Evolutionary conservation across 2,113 vertebrate species (phyloP), one percentile per base, ranked within the genome.

Genomic region (Gasterosteus aculeatus): DNA sequence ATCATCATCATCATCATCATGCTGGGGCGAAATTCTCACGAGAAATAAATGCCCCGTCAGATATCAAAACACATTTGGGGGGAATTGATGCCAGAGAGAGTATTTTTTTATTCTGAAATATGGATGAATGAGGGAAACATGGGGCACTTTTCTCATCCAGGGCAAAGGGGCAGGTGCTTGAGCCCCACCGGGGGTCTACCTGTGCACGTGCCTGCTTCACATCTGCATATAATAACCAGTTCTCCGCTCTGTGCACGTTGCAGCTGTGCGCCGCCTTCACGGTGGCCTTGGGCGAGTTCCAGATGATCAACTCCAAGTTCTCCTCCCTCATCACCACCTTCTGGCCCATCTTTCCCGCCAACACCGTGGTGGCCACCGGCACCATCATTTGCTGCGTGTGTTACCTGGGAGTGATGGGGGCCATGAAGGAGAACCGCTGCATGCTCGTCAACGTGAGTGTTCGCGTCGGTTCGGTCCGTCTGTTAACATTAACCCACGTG

Each of bases 371-470:
- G 77, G 91, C 93, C 1, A 93, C 93, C 1, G 95, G 95, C 0
- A 91, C 93, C 47, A 91, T 95, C 31, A 93, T 94, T 15, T 94
- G 93, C 86, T 94, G 95, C 39, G 92, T 96, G 53, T 95, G 94
- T 31, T 95, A 94, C 71, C 18, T 96, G 46, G 95, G 95, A 18
- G 93, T 95, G 75, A 88, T 95, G 58, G 95, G 95, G 8, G 89
- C 93, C 44, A 90, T 96, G 86, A 95, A 89, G 86, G 95, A 95
- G 74, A 96, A 94, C 81, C 93, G 94, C 64, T 95, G 94, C 70
- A 91, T 95, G 86, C 93, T 96, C 65, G 90, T 94, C 82, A 91
- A 61, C 31, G 95, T 95, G 80, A 95, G 95, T 78, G 22, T n/a
- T 22, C 22, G 22, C 0, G 39, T 44, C 18, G 31, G 11, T 14